Percentiles rank a stretch among this genome's conserved stretches.
phyloP scores from a whole-genome alignment of 92 coral and sea anemone species.

The Actinostola sp. region DNA sequence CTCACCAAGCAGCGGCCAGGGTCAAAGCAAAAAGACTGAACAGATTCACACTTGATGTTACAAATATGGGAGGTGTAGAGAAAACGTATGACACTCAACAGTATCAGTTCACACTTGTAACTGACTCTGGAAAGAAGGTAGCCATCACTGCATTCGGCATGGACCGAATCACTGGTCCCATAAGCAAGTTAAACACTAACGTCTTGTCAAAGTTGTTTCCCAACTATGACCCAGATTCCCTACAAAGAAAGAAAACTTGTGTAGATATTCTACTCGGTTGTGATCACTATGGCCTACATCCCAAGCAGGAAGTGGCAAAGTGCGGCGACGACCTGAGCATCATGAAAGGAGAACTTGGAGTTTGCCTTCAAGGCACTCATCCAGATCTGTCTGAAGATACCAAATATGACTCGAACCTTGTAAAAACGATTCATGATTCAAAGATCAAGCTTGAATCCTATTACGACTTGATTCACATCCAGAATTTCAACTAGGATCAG shows the following conservation, averaged over 20 bases:
- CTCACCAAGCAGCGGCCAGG: constrained; percentile 72
- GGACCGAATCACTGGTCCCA: constrained; percentile 55
- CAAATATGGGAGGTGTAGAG: constrained; percentile 65
- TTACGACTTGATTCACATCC: constrained; percentile 39
- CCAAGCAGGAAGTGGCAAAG: constrained; percentile 58
- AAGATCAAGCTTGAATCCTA: constrained; percentile 36
- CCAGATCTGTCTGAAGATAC: constrained; percentile 55
- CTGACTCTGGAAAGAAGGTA: constrained; percentile 54
- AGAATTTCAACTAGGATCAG: constrained; percentile 36
- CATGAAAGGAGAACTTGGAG: constrained; percentile 74
- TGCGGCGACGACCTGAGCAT: constrained; percentile 64
- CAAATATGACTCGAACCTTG: constrained; percentile 53
- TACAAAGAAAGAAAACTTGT: constrained; percentile 62
- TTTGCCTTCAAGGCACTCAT: constrained; percentile 75
- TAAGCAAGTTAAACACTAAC: constrained; percentile 24
- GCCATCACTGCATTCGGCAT: constrained; percentile 57
- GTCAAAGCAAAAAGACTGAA: constrained; percentile 44
- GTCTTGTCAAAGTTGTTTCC: constrained; percentile 56
- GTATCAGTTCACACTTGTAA: constrained; percentile 44
- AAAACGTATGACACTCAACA: constrained; percentile 52
- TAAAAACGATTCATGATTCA: constrained; percentile 52
- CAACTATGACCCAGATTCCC: constrained; percentile 53
- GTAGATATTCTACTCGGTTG: constrained; percentile 64
- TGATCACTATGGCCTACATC: constrained; percentile 67
- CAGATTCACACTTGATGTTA: constrained; percentile 55